Conservation (phyloP, 2,797 vertebrate genomes). For the Neomorphus geoffroyi region DNA sequence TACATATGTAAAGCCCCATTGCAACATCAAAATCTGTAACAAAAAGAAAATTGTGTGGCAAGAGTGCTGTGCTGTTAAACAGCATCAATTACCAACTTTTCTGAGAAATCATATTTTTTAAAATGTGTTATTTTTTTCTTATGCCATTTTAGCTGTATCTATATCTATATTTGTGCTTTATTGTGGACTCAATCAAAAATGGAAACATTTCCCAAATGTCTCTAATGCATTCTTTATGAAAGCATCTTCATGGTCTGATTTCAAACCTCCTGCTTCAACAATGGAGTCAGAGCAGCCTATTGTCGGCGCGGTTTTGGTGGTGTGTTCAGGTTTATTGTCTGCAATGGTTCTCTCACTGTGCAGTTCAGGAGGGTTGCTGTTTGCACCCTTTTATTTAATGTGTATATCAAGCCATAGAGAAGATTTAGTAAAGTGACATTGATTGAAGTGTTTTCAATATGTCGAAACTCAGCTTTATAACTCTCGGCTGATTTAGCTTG, state of each 20-base stretch:
- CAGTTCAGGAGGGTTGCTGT: conserved; percentile 26
- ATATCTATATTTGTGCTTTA: not conserved
- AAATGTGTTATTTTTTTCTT: not conserved
- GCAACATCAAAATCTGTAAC: not conserved
- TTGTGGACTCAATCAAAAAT: not conserved
- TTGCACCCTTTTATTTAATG: conserved; percentile 42
- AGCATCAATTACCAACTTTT: not conserved
- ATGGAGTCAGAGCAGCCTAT: not conserved
- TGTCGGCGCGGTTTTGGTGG: accelerated
- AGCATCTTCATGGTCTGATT: not conserved
- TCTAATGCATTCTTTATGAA: not conserved
- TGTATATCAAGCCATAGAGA: conserved; percentile 9
- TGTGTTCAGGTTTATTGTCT: not conserved
- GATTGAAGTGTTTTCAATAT: conserved; percentile 63
- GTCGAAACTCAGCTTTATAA: conserved; percentile 37
- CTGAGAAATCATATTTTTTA: not conserved
- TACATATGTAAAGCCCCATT: not conserved
- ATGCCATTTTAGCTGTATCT: not conserved
- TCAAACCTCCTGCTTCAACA: not conserved
- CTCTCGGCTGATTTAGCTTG: conserved; percentile 52
- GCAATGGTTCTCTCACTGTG: not conserved
- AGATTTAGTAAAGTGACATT: conserved; percentile 57
- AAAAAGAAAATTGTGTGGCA: not conserved
- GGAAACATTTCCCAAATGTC: not conserved
- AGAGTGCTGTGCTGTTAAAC: not conserved